Percentiles rank a stretch among this genome's conserved stretches.
Evolutionary conservation across 2,113 vertebrate genomes (phyloP).

Genomic region (Caloenas nicobarica): DNA sequence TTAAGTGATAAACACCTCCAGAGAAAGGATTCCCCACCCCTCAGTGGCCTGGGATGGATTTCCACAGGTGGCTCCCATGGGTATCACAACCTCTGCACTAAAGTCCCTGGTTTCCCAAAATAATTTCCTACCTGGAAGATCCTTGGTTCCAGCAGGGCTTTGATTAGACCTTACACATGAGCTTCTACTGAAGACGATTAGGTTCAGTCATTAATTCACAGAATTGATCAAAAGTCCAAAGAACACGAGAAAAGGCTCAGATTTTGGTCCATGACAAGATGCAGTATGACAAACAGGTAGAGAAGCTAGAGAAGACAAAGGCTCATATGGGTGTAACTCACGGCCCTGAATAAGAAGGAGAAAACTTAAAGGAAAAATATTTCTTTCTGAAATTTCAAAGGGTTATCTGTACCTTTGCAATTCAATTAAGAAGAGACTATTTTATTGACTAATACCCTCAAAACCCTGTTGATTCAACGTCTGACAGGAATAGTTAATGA

Average conservation of each 20-base stretch:
- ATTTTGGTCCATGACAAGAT: neutral
- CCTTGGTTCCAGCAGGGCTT: neutral
- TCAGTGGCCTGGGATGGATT: neutral
- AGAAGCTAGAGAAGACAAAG: neutral
- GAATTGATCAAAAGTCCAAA: neutral
- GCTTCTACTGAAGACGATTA: neutral
- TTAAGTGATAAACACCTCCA: neutral
- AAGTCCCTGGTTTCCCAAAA: neutral
- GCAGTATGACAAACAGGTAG: neutral
- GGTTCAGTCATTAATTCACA: neutral
- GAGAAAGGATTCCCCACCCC: neutral
- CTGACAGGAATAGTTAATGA: no score
- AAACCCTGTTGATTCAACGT: neutral
- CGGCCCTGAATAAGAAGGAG: neutral
- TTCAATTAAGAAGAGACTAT: neutral
- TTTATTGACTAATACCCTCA: neutral
- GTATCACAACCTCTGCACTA: accelerated
- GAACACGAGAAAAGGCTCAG: neutral
- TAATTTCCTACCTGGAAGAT: neutral
- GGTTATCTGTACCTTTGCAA: neutral
- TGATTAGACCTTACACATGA: neutral
- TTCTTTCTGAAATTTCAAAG: neutral
- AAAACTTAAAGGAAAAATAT: neutral
- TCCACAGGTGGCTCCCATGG: neutral
- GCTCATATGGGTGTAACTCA: neutral